Evolutionary conservation across 2,888 invertebrate species (phyloP), one percentile per base, ranked within the genome.

Genomic region (Nemotelus pantherinus): DNA sequence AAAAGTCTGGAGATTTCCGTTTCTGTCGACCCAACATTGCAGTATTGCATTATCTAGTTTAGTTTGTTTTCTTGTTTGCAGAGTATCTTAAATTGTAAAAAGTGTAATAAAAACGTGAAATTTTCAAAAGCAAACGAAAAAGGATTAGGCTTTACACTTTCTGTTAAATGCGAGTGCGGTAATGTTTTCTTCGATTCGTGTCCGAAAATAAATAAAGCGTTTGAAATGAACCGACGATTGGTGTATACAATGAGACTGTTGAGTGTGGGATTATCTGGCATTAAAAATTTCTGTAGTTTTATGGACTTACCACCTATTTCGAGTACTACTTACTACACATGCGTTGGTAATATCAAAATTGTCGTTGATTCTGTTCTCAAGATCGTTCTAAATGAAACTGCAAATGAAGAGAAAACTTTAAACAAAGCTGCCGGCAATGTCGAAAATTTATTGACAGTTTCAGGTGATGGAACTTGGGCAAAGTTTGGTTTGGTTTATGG

Each of bases 101-200:
- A 71, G 10, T 71, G 71, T 71, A 45, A 71, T 10, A 71, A 41
- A 41, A 4, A 55, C 55, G 50, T 71, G n/a, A 71, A 71, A 53
- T 71, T 71, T 71, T 71, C 47, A 71, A 47, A 53, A 53, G 10
- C 6, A 10, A 10, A 10, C 53, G 53, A 53, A 53, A 58, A 25
- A 58, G 58, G 2, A 7, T 6, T 58, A 9, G 58, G 2, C n/a
- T 58, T 6, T 58, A 2, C n/a, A 10, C 58, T 58, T 58, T 58
- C 2, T 58, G 58, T 58, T 7, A 58, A 7, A 25, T 25, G 58
- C 58, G 10, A 58, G 25, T 10, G 25, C 2, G 25, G n/a, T 58
- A 9, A 58, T 10, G 25, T 1, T 58, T 25, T 10, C 7, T n/a
- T 58, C n/a, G 10, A 58, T 58, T 58, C 58, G n/a, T 58, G 4